Percentiles rank a stretch among this genome's conserved stretches.
Evolutionary conservation across 2,888 invertebrate species (phyloP).

Genomic region (Torymus texanus): DNA sequence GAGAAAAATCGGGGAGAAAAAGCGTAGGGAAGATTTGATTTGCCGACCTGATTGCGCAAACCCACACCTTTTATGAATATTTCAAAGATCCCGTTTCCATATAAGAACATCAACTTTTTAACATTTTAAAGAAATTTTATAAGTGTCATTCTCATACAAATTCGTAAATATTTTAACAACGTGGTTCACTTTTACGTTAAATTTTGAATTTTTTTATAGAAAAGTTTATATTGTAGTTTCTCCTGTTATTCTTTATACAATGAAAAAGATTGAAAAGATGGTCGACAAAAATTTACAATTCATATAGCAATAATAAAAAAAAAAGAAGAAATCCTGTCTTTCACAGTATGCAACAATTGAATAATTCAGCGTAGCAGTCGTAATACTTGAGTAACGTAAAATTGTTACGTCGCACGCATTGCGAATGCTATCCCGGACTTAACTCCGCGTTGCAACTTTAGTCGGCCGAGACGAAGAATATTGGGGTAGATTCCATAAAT

Average conservation of each 20-base stretch:
- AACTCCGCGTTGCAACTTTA: slow-evolving; percentile 23
- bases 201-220: too few species aligned
- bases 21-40: slow-evolving; percentile 15
- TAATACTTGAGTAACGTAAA: slow-evolving; percentile 22
- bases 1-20: slow-evolving; percentile 8
- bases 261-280: too few species aligned
- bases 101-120: background rate
- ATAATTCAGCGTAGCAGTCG: slow-evolving; percentile 7
- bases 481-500: slow-evolving; percentile 46
- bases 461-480: background rate
- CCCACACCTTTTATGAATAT: background rate
- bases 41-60: slow-evolving; percentile 22
- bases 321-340: slow-evolving; percentile 5
- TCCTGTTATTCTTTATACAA: too few species aligned
- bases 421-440: slow-evolving; percentile 23
- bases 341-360: background rate
- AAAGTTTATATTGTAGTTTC: too few species aligned
- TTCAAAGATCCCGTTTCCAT: background rate
- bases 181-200: too few species aligned
- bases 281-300: too few species aligned
- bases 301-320: background rate
- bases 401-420: slow-evolving; percentile 4
- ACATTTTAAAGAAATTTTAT: too few species aligned
- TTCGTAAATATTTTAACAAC: too few species aligned
- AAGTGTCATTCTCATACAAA: too few species aligned